Conservation (phyloP, 2,888 invertebrate genomes). For the Idaea aversata region DNA sequence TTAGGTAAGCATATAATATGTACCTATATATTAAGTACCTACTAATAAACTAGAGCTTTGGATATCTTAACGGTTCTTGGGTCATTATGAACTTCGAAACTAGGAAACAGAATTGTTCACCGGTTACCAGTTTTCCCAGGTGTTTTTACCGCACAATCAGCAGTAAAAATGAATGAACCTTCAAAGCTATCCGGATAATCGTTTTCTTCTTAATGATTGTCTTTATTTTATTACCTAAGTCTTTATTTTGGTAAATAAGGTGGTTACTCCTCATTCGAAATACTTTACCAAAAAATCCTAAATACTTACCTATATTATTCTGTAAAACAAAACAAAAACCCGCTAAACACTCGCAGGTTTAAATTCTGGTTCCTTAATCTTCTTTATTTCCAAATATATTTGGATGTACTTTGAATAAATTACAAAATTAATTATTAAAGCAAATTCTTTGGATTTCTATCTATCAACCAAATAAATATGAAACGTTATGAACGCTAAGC, state of each 20-base stretch:
- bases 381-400: too few relatives aligned
- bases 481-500: not conserved
- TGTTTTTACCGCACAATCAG: conserved; percentile 68
- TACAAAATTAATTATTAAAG: too few relatives aligned
- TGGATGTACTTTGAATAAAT: too few relatives aligned
- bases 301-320: too few relatives aligned
- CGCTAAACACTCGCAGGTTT: too few relatives aligned
- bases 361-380: too few relatives aligned
- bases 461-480: not conserved
- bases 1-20: too few relatives aligned
- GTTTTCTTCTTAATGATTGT: conserved; percentile 45
- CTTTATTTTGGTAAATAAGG: not conserved
- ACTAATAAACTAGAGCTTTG: not conserved
- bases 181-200: conserved; percentile 48
- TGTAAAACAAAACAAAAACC: too few relatives aligned
- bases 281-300: not conserved
- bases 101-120: conserved; percentile 34
- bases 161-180: conserved; percentile 69
- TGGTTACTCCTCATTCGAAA: not conserved
- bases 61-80: not conserved
- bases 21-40: too few relatives aligned
- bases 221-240: conserved; percentile 11
- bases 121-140: conserved; percentile 51
- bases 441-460: not conserved
- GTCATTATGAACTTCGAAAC: conserved; percentile 3